These are phyloP conservation scores for Eumacrocentrus americanus DNA, from an alignment of 2,888 invertebrate species.

Conservation along the genomic window DNA sequence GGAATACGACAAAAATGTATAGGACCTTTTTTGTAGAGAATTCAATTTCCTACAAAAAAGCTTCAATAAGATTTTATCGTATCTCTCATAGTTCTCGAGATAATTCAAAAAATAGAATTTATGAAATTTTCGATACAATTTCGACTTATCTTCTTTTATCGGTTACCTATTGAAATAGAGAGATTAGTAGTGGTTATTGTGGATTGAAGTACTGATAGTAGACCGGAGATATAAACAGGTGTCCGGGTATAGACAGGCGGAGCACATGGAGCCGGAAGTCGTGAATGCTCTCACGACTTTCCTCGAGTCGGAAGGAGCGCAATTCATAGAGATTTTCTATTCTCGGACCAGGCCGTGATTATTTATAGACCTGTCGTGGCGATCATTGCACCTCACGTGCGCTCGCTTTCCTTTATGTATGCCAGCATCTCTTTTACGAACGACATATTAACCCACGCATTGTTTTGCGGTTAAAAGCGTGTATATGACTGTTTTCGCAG, in stretches of 20 bases:
- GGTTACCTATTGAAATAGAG: too few relatives aligned
- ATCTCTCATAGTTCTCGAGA: too few relatives aligned
- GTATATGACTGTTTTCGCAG: neutral
- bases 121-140: too few relatives aligned
- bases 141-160: too few relatives aligned
- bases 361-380: constrained; percentile 50
- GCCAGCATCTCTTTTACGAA: neutral
- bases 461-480: neutral
- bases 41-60: too few relatives aligned
- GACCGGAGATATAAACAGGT: constrained; percentile 4
- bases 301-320: constrained; percentile 23
- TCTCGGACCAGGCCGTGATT: constrained; percentile 46
- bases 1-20: too few relatives aligned
- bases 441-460: neutral
- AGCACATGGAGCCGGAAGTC: constrained; percentile 10
- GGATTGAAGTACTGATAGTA: too few relatives aligned
- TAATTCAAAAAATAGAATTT: too few relatives aligned
- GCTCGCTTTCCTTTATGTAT: constrained; percentile 37
- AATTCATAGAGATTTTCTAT: constrained; percentile 50
- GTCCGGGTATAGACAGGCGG: neutral
- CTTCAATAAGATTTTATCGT: too few relatives aligned
- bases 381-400: constrained; percentile 29
- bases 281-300: constrained; percentile 28
- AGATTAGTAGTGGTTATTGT: too few relatives aligned
- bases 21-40: too few relatives aligned